Conservation (phyloP, 2,113 vertebrate genomes). For the Panurus biarmicus region DNA sequence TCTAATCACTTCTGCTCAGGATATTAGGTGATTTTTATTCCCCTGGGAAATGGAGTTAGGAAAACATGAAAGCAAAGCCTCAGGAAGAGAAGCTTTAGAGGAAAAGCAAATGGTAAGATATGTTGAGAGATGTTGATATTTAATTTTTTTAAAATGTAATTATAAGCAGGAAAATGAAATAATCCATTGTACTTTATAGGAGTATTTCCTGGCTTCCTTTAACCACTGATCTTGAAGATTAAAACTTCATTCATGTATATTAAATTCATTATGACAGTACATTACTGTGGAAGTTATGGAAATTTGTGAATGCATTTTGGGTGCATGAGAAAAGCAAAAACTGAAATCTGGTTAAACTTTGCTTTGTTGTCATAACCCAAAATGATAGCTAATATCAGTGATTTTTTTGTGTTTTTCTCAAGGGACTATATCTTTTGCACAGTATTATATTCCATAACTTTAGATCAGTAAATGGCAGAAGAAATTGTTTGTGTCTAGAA, state of each 20-base stretch:
- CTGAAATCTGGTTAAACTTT: background rate
- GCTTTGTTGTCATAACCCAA: background rate
- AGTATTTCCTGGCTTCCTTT: slow-evolving; percentile 23
- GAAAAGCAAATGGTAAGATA: slow-evolving; percentile 71
- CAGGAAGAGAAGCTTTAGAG: slow-evolving; percentile 43
- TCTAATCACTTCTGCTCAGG: slow-evolving; percentile 55
- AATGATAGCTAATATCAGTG: background rate
- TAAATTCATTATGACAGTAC: background rate
- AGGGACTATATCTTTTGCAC: background rate
- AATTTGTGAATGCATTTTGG: background rate
- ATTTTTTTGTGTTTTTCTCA: background rate
- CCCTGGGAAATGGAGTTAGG: slow-evolving; percentile 70
- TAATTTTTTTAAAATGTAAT: background rate
- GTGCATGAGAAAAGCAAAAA: background rate
- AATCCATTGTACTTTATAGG: background rate
- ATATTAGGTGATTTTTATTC: background rate
- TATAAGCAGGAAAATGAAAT: background rate
- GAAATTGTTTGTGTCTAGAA: background rate
- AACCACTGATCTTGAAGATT: slow-evolving; percentile 21
- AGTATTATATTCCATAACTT: background rate
- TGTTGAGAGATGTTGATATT: background rate
- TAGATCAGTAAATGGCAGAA: background rate
- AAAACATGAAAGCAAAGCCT: slow-evolving; percentile 48
- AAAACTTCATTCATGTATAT: background rate
- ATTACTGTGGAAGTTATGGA: background rate